Base-by-base conservation (phyloP, 2,797 vertebrate genomes). In the Oryzias sinensis region DNA sequence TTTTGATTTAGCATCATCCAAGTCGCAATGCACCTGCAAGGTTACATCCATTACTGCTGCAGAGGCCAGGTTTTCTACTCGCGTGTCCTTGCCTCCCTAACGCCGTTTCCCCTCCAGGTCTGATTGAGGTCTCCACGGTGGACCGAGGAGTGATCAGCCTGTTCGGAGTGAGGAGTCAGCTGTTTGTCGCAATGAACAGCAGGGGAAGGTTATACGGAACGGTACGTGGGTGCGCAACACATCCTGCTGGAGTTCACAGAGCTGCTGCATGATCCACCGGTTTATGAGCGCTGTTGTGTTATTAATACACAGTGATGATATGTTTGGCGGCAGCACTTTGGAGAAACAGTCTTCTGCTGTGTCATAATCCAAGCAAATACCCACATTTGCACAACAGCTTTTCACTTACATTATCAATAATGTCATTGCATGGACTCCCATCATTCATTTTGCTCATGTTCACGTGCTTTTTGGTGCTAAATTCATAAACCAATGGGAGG, bases 71-170 rank as follows among this genome's bases (percentile, higher is more conserved):
- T 72, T 68, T 75, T 58, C 67, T 46, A 80, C 81, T 79, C 74
- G 58, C 44, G 40, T 54, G 49, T 57, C 24, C 70, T 8, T 77
- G 57, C 65, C 53, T 22, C 6, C 40, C 8, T 24, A 24, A 70
- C 75, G 63, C 2, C 80, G 2, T 90, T 71, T 87, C 70, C 78
- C 75, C 13, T 85, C 50, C 77, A 98, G 97, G 95, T 93, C 89
- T 98, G 17, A 91, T 98, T 81, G 95, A 98, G 90, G 94, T 98
- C 85, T 97, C 96, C 81, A 94, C 95, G 4, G 95, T 98, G 90
- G 93, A 96, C 65, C 90, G 95, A 89, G 97, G 97, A 33, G 93
- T 98, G 74, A 94, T 99, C 82, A 98, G 94, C 85, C 83, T 99
- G 80, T 97, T 93, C 53, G 97, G 96, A 15, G 91, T 98, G 84